phyloP scores from a whole-genome alignment of 2,113 vertebrate genomes.

The Sebastes fasciatus region DNA sequence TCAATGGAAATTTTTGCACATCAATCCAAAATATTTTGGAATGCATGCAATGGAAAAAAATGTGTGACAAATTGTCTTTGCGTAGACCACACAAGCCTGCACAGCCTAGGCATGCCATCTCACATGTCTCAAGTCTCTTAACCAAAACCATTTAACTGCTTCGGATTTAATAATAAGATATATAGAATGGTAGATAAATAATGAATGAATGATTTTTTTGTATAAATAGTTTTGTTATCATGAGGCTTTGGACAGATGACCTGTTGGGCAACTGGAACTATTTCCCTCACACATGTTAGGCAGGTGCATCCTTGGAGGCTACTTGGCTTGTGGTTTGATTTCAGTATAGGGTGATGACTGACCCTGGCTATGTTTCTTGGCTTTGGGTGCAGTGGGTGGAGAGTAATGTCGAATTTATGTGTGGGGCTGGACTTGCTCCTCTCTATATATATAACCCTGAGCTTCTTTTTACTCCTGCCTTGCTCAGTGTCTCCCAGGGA shows the following conservation, averaged over 20 bases:
- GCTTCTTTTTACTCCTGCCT: constrained; percentile 54
- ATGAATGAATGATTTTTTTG: no score
- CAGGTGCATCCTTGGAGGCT: background rate
- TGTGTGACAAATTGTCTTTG: no score
- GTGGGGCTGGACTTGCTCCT: constrained; percentile 38
- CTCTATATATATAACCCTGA: constrained; percentile 68
- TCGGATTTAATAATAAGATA: background rate
- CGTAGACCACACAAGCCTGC: no score
- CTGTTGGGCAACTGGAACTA: background rate
- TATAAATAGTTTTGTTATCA: background rate
- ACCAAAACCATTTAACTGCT: background rate
- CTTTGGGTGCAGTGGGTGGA: constrained; percentile 55
- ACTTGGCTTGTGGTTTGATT: constrained; percentile 31
- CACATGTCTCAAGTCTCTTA: background rate
- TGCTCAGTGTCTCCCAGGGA: constrained; percentile 66
- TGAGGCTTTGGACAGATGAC: background rate
- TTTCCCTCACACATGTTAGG: background rate
- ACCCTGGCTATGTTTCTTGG: constrained; percentile 46
- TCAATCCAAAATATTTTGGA: no score
- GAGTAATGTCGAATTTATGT: constrained; percentile 40
- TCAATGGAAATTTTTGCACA: no score
- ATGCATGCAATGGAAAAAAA: no score
- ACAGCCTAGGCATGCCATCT: background rate
- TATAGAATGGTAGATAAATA: no score
- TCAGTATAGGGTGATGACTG: background rate